Evolutionary conservation across 1,140 invertebrate genomes (phyloP), one percentile per base, ranked within the genome.

Genomic region (Temnothorax curvispinosus): DNA sequence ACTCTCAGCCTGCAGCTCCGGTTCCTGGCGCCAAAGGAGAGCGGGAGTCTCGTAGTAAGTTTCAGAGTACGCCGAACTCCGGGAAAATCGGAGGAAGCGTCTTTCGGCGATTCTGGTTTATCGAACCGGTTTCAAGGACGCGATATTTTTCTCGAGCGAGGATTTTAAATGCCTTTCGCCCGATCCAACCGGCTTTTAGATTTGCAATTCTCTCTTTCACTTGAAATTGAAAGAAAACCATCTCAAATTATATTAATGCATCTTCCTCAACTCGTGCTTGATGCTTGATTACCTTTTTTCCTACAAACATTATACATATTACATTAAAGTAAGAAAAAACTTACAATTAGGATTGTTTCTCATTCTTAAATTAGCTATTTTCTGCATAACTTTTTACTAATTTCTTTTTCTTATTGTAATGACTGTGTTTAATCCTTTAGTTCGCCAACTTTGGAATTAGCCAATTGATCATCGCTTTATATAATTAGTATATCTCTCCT

Each of bases 111-210:
- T 18, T 52, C 62, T 21, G 21, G 21, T 50, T 38, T 35, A 32
- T 50, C 13, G 65, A 82, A 60, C 18, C 56, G 52, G 41, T 84
- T 75, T 60, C 18, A 60, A 74, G 41, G 54, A 62, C n/a, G n/a
- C 67, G 38, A 4, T 11, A 62, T 50, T 82, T 60, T 82, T 71
- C 38, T 21, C 3, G 35, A 54, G 13, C 50, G n/a, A 15, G 27
- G 3, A 58, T 81, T 84, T 47, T 35, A 82, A 82, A 58, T 58
- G 11, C 18, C 32, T 72, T 44, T 82, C 41, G 27, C 11, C 6
- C 6, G 1, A 2, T 9, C 9, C 27, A 15, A 9, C 32, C 11
- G 1, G 38, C 7, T 77, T n/a, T 35, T n/a, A 52, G 7, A 54
- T 38, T 32, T 8, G 21, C 21, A 8, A 32, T 62, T 44, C 15